Evolutionary conservation across 2,797 vertebrate genomes (phyloP), one percentile per base, ranked within the genome.

Genomic region (Xiphorhynchus erythropygius): DNA sequence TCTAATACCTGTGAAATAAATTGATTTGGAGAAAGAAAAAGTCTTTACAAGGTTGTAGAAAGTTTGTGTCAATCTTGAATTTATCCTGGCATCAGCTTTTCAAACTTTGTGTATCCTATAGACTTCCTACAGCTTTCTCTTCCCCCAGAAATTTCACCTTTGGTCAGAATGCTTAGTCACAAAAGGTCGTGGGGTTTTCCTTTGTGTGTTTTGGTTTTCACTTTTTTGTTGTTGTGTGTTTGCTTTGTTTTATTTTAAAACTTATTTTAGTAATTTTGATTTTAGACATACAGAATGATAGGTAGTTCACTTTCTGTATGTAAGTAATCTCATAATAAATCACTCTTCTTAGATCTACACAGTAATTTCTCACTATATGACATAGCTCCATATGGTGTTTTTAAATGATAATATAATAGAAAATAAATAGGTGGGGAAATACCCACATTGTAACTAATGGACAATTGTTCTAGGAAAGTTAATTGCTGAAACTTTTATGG

Each of bases 51-150:
- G 5, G 42, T 16, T 49, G 2, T 15, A 49, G 55, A 76, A 87
- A 76, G 0, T 47, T 74, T 84, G 15, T 3, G 7, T 32, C 19
- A 42, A 62, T 17, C 49, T 53, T 63, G 64, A 86, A 6, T 33
- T 77, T 59, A 24, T 47, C 59, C 11, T 53, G 21, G 13, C 10
- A 47, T 17, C 28, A 79, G 5, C 4, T 84, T 67, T 79, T 65
- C 27, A 71, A 63, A 78, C 11, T n/a, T 74, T 41, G 4, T 0
- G 0, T 41, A 18, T 10, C 4, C 6, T 18, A 1, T 2, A 41
- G 21, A 12, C 4, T n/a, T 67, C 6, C 2, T 3, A 33, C 11
- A 23, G 7, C 30, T 81, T 86, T 28, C 14, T 78, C 27, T 68
- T 89, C 24, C 5, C 12, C 8, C 5, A 35, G 33, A 35, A 84